These are phyloP conservation scores for Merops nubicus DNA, from an alignment of 2,113 vertebrate species.

Conservation along the genomic window DNA sequence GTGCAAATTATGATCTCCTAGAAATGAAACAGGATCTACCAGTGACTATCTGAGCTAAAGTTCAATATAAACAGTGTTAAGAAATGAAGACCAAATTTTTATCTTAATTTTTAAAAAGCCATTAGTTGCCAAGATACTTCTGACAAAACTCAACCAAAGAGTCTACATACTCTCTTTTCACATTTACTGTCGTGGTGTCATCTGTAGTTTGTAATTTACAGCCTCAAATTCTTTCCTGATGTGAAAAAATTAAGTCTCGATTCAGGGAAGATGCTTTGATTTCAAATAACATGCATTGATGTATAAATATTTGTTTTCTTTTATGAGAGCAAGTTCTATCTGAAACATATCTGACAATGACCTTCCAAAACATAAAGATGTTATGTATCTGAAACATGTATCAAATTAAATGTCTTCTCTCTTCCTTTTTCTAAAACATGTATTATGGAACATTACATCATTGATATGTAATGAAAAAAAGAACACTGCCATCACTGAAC, in stretches of 20 bases:
- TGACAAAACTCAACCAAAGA: neutral
- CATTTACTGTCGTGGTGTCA: neutral
- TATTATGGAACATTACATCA: conserved; percentile 17
- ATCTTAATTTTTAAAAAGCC: neutral
- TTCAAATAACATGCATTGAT: neutral
- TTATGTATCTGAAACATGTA: neutral
- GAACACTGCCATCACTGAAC: neutral
- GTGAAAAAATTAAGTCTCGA: neutral
- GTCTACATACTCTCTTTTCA: neutral
- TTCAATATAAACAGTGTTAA: neutral
- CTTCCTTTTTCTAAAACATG: neutral
- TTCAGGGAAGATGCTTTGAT: neutral
- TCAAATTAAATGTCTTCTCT: neutral
- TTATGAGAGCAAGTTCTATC: neutral
- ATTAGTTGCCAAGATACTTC: neutral
- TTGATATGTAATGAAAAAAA: conserved; percentile 3
- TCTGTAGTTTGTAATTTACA: neutral
- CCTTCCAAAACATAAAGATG: conserved; percentile 2
- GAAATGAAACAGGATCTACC: neutral
- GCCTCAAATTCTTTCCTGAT: neutral
- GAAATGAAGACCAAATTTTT: neutral
- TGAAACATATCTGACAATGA: neutral
- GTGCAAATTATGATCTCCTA: neutral
- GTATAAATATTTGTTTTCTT: neutral
- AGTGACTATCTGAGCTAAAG: neutral